A percentile compares a stretch with the other conserved stretches of the same genome.
These are phyloP conservation scores for Drosophila algonquin DNA, from an alignment of 2,888 invertebrate species.

Conservation along the genomic window DNA sequence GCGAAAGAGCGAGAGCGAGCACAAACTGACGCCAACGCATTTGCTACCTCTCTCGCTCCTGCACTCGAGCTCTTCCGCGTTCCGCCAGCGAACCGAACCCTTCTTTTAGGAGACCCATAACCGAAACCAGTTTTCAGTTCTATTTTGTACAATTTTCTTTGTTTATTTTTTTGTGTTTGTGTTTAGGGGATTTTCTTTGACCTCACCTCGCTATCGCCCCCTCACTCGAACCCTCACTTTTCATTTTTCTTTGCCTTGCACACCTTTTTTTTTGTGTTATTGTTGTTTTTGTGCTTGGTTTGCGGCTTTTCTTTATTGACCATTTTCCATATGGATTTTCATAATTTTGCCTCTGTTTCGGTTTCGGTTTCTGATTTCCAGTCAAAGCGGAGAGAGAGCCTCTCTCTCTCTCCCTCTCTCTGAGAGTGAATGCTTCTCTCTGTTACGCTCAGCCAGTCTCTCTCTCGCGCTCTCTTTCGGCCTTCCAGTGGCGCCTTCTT, in stretches of 20 bases:
- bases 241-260: slow-evolving; percentile 41
- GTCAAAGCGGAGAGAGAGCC: slow-evolving; percentile 15
- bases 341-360: slow-evolving; percentile 61
- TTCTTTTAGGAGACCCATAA: slow-evolving; percentile 46
- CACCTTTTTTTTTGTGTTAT: slow-evolving; percentile 28
- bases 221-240: slow-evolving; percentile 29
- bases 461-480: slow-evolving; percentile 11
- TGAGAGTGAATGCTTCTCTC: background rate
- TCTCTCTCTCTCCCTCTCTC: slow-evolving; percentile 21
- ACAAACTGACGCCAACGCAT: slow-evolving; percentile 37
- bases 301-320: slow-evolving; percentile 42
- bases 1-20: background rate
- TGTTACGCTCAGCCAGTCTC: too few species aligned
- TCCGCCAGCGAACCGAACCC: background rate
- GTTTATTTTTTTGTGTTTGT: slow-evolving; percentile 48
- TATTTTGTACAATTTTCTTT: slow-evolving; percentile 48
- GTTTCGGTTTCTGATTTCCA: slow-evolving; percentile 57
- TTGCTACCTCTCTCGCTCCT: slow-evolving; percentile 5
- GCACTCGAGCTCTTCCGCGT: too few species aligned
- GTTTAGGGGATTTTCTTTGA: slow-evolving; percentile 42
- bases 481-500: slow-evolving; percentile 66
- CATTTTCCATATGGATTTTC: slow-evolving; percentile 72
- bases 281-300: slow-evolving; percentile 11
- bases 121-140: slow-evolving; percentile 68
- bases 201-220: slow-evolving; percentile 11